Evolutionary conservation across 1,140 invertebrate species (phyloP).

Genomic region (Matsumurasca onukii): DNA sequence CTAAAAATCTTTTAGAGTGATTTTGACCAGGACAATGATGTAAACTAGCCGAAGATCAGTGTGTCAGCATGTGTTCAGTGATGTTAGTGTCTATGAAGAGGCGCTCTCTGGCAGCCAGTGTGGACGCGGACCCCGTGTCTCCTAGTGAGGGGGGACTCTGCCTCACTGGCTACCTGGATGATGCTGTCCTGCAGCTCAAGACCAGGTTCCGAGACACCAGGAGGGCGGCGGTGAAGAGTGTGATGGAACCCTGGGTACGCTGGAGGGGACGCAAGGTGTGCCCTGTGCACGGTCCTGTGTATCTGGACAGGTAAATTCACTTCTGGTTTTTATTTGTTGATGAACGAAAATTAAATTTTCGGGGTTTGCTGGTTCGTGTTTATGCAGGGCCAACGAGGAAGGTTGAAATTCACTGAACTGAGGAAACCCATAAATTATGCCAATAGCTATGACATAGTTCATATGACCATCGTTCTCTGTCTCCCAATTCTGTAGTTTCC

Average conservation of each 20-base stretch:
- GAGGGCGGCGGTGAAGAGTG: background rate
- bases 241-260: slow-evolving; percentile 3
- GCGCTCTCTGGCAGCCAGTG: background rate
- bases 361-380: too few relatives aligned
- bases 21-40: too few relatives aligned
- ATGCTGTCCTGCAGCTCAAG: background rate
- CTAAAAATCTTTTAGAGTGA: too few relatives aligned
- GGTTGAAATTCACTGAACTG: too few relatives aligned
- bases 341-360: too few relatives aligned
- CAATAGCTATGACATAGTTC: too few relatives aligned
- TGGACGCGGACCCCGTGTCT: background rate
- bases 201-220: background rate
- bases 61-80: background rate
- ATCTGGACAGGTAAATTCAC: background rate
- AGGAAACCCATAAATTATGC: too few relatives aligned
- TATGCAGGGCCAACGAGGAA: too few relatives aligned
- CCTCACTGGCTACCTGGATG: background rate
- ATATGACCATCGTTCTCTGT: too few relatives aligned
- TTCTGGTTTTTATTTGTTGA: background rate
- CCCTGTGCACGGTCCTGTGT: background rate
- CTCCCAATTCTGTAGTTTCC: too few relatives aligned
- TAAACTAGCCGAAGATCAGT: background rate
- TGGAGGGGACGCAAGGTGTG: background rate
- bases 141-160: background rate
- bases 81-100: background rate